A percentile compares a stretch with the other conserved stretches of the same genome.
Evolutionary conservation across 2,113 vertebrate genomes (phyloP).

Genomic region (Oryzias woworae): DNA sequence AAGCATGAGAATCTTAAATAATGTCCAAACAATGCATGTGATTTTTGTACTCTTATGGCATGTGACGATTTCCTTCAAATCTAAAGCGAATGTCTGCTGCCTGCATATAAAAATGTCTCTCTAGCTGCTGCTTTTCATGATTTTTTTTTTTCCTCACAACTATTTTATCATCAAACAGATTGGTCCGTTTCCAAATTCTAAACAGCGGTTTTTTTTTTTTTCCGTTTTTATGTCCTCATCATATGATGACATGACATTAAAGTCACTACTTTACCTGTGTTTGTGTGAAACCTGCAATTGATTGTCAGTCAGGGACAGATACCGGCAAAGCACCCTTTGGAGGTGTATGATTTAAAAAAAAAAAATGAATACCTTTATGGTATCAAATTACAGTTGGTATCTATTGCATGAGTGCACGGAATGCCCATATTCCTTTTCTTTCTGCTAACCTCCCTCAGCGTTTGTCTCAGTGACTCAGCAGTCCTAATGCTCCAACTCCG

Average conservation of each 20-base stretch:
- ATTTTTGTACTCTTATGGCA: not conserved
- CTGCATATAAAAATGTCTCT: conserved; percentile 8
- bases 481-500: conserved; percentile 7
- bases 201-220: too few relatives aligned
- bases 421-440: not conserved
- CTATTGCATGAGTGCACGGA: not conserved
- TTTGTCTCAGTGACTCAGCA: conserved; percentile 55
- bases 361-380: not conserved
- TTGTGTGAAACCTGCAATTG: not conserved
- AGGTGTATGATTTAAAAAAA: not conserved
- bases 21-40: not conserved
- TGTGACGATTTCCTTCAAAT: not conserved
- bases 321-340: not conserved
- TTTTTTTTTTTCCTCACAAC: not conserved
- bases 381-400: not conserved
- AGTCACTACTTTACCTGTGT: not conserved
- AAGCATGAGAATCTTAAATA: not conserved
- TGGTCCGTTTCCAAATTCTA: too few relatives aligned
- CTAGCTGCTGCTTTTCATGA: not conserved
- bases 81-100: conserved; percentile 3
- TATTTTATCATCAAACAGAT: too few relatives aligned
- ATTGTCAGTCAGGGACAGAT: conserved; percentile 40
- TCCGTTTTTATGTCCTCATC: not conserved
- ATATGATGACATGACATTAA: not conserved
- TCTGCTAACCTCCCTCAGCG: conserved; percentile 2